phyloP scores from a whole-genome alignment of 2,888 invertebrate genomes.

The Junonia oenone region DNA sequence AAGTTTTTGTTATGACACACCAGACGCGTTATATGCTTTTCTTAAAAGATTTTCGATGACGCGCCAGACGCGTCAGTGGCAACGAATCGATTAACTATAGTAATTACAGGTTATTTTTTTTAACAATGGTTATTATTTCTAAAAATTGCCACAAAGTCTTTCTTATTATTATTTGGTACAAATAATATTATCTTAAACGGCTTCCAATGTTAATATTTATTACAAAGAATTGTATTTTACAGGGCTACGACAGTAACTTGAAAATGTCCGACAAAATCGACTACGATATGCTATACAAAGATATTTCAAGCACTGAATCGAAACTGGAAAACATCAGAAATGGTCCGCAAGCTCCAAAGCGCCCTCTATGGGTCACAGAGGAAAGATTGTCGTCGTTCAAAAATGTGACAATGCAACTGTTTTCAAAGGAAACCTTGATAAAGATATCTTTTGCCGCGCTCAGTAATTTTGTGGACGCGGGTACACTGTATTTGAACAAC shows the following conservation, averaged over 20 bases:
- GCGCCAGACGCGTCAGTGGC: no score
- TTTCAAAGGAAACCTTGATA: conserved; percentile 55
- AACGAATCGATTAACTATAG: no score
- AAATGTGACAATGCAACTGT: conserved; percentile 38
- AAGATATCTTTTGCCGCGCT: conserved; percentile 58
- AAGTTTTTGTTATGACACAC: no score
- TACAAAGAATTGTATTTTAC: no score
- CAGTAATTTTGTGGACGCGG: conserved; percentile 60
- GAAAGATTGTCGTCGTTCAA: conserved; percentile 45
- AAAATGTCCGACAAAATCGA: conserved; percentile 48
- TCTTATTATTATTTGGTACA: no score
- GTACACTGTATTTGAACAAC: conserved; percentile 62
- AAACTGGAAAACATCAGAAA: conserved; percentile 39
- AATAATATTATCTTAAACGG: no score
- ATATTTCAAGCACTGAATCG: conserved; percentile 42
- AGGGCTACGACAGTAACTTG: conserved; percentile 55
- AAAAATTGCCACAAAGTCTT: no score
- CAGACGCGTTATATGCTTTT: no score
- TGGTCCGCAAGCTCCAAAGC: conserved; percentile 46
- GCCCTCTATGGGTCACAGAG: conserved; percentile 57
- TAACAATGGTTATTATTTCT: no score
- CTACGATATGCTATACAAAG: conserved; percentile 43
- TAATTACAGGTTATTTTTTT: no score
- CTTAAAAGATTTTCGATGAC: no score
- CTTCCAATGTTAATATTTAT: no score